Evolutionary conservation across 2,888 invertebrate species (phyloP).

Genomic region (Diabrotica balteata): DNA sequence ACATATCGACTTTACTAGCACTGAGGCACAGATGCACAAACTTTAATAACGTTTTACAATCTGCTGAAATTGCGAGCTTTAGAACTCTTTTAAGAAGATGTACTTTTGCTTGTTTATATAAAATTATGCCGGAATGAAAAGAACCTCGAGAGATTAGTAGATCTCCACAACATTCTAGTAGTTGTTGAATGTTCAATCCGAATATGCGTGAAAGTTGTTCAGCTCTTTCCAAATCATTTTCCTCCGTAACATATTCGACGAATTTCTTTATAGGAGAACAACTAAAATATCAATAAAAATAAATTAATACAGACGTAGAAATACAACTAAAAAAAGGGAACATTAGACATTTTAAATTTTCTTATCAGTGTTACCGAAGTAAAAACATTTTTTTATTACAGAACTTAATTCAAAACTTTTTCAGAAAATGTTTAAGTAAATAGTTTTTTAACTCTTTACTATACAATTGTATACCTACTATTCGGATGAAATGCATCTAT

Average conservation of each 20-base stretch:
- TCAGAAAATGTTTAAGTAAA: no score
- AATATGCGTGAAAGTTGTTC: slow-evolving; percentile 67
- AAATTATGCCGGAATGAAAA: slow-evolving; percentile 77
- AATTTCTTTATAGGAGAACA: slow-evolving; percentile 63
- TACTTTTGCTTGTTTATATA: slow-evolving; percentile 73
- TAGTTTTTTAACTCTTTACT: no score
- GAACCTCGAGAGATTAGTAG: slow-evolving; percentile 77
- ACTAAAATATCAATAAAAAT: slow-evolving; percentile 42
- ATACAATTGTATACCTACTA: no score
- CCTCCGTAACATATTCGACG: slow-evolving; percentile 65
- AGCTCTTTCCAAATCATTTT: slow-evolving; percentile 65
- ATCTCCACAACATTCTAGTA: slow-evolving; percentile 83
- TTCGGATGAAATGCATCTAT: no score
- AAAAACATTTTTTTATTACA: no score
- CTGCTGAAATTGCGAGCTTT: slow-evolving; percentile 69
- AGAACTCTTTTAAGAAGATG: slow-evolving; percentile 64
- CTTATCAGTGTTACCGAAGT: no score
- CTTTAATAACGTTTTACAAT: slow-evolving; percentile 67
- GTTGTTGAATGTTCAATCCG: slow-evolving; percentile 69
- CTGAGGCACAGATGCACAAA: slow-evolving; percentile 66
- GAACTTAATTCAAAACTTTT: no score
- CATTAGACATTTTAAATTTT: no score
- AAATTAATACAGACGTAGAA: background rate
- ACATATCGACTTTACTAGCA: slow-evolving; percentile 65
- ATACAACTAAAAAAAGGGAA: no score